Evolutionary conservation across 37 sponge, comb jelly and placozoan species (phyloP), one percentile per base, ranked within the genome.

Genomic region (Beroe forskalii): DNA sequence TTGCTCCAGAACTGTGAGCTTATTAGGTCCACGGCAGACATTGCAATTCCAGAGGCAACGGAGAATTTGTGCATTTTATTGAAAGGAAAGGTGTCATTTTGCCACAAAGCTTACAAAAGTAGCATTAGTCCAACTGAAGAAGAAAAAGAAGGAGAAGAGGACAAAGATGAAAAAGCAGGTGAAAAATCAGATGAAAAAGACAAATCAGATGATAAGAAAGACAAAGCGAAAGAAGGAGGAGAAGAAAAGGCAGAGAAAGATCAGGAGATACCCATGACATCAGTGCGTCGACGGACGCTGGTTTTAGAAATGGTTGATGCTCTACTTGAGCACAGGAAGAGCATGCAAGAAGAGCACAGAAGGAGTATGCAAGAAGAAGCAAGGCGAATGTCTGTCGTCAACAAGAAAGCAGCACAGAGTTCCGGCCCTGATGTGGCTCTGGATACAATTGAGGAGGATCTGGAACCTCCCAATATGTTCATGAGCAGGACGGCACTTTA

Each of bases 151-250:
- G 32, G 32, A 1, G 39, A 32, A 36, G 25, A 23, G 66, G 25
- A 64, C 4, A 64, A 64, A 27, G 55, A 48, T 17, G 55, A 48
- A 12, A 12, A 48, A 48, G 55, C 55, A 12, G n/a, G n/a, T n/a
- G 66, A 63, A 63, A 30, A 63, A 3, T 6, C 23, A 8, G 23
- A 63, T 23, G 66, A 63, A 20, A 20, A 8, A 23, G 9, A 6
- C 4, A 63, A 63, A 63, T 63, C 66, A 72, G 48, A 80, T 20
- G 86, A 40, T 9, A 80, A 80, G 40, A 44, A 80, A 25, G n/a
- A 4, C 42, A 9, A 12, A 44, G 30, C 1, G 40, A 43, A 44
- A 24, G 43, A 12, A 44, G 66, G 4, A n/a, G 66, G 4, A n/a
- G 25, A 64, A 23, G 66, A 27, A n/a, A 64, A 64, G 66, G 20